Evolutionary conservation across 1,140 invertebrate genomes (phyloP).

Genomic region (Bactericera cockerelli): DNA sequence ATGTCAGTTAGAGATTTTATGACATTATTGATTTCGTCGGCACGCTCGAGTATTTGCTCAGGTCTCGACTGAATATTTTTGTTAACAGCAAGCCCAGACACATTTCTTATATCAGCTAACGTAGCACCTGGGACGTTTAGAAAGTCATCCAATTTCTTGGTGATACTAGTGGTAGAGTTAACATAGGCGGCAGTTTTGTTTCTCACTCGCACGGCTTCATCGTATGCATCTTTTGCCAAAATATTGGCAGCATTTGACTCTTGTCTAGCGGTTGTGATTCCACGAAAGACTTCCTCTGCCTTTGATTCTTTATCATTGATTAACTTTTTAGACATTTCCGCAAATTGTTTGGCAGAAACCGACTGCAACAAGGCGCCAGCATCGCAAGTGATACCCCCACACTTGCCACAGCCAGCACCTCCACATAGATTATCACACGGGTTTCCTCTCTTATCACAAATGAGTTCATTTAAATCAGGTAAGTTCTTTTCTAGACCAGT

Average conservation of each 20-base stretch:
- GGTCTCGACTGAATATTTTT: conserved; percentile 52
- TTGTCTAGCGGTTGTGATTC: conserved; percentile 36
- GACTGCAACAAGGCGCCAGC: conserved; percentile 75
- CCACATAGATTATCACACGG: conserved; percentile 83
- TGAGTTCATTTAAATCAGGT: conserved; percentile 67
- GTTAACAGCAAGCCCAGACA: conserved; percentile 39
- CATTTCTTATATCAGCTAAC: conserved; percentile 59
- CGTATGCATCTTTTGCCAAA: conserved; percentile 31
- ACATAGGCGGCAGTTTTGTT: conserved; percentile 40
- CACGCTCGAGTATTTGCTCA: conserved; percentile 68
- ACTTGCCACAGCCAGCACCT: conserved; percentile 80
- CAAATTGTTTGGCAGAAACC: conserved; percentile 65
- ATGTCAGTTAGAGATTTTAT: conserved; percentile 76
- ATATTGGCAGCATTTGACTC: conserved; percentile 28
- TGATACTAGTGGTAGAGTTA: conserved; percentile 37
- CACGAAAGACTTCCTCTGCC: conserved; percentile 47
- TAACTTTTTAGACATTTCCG: conserved; percentile 61
- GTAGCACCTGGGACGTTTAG: conserved; percentile 56
- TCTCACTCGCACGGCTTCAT: conserved; percentile 41
- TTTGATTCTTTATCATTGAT: conserved; percentile 66
- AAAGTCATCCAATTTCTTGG: conserved; percentile 57
- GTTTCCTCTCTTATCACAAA: conserved; percentile 74
- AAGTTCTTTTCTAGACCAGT: conserved; percentile 49
- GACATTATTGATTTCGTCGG: conserved; percentile 67
- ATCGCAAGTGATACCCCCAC: conserved; percentile 80